A percentile compares a stretch with the other conserved stretches of the same genome.
Conservation (phyloP, 2,113 vertebrate species). For the Sciurus niger region DNA sequence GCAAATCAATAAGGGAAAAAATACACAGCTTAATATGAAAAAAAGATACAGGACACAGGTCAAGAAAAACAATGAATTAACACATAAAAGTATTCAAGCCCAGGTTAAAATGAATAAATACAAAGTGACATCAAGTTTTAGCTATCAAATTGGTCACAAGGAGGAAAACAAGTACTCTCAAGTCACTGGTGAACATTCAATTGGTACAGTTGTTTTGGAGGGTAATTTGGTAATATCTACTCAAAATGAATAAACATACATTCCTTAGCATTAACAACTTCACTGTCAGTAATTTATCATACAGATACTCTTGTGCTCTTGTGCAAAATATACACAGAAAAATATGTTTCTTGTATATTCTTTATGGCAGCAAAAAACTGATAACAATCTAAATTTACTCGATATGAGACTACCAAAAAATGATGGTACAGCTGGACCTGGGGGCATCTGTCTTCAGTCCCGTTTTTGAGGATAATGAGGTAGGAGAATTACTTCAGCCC, state of each 20-base stretch:
- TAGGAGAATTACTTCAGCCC: too few species aligned
- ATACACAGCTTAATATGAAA: not conserved
- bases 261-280: not conserved
- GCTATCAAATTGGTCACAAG: not conserved
- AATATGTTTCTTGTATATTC: not conserved
- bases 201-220: not conserved
- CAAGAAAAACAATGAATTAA: constrained; percentile 26
- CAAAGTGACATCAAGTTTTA: constrained; percentile 7
- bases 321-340: not conserved
- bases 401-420: too few species aligned
- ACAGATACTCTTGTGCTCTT: not conserved
- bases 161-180: not conserved
- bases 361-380: not conserved
- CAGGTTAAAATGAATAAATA: not conserved
- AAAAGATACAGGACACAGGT: not conserved
- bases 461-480: too few species aligned
- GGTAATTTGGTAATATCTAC: not conserved
- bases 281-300: not conserved
- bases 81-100: not conserved
- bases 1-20: not conserved
- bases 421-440: too few species aligned
- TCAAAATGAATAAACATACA: not conserved
- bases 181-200: not conserved
- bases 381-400: too few species aligned
- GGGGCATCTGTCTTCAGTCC: too few species aligned